Conservation (phyloP, 1,140 invertebrate species). For the Sarcophaga peregrina region DNA sequence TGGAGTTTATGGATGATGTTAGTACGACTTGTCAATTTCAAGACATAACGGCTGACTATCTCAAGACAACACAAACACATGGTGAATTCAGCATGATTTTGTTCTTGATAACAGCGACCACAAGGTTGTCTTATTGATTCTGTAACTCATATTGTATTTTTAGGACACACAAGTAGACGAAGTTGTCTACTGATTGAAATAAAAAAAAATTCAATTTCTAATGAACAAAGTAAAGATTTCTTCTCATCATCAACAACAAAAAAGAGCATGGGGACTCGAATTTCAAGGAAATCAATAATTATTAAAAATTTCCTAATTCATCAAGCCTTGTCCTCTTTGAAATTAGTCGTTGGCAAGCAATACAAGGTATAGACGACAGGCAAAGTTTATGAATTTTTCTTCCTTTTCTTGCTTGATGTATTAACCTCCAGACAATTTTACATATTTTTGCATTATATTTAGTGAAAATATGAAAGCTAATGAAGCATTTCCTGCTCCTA, state of each 20-base stretch:
- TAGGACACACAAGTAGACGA: too few relatives aligned
- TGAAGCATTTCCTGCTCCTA: conserved; percentile 7
- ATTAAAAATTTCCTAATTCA: background rate
- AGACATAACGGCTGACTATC: too few relatives aligned
- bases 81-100: too few relatives aligned
- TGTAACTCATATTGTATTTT: too few relatives aligned
- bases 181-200: background rate
- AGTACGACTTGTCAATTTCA: too few relatives aligned
- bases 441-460: conserved; percentile 30
- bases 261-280: background rate
- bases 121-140: too few relatives aligned
- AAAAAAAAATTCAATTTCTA: conserved; percentile 6
- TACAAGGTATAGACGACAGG: too few relatives aligned
- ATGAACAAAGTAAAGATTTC: background rate
- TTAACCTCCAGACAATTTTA: conserved; percentile 32
- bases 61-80: too few relatives aligned
- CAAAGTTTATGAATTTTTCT: too few relatives aligned
- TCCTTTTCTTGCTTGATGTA: too few relatives aligned
- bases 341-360: background rate
- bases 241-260: background rate
- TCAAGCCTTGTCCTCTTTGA: background rate
- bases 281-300: conserved; percentile 36
- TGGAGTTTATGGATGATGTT: too few relatives aligned
- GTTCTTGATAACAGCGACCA: too few relatives aligned
- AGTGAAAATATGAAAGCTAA: conserved; percentile 32